Conservation (phyloP, 2,888 invertebrate species). For the Vesta saturnalis region DNA sequence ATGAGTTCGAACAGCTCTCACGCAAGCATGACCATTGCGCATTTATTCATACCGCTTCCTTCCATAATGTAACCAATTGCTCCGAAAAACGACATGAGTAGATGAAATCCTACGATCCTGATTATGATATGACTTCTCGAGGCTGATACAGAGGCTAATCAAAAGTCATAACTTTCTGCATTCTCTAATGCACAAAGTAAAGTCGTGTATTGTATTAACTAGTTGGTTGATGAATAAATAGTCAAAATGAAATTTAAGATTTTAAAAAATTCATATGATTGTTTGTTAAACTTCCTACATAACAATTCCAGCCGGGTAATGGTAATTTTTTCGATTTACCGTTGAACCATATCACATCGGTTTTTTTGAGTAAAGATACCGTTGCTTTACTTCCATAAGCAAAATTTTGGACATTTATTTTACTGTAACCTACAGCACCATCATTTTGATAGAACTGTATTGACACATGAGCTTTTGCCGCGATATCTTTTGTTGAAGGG, state of each 20-base stretch:
- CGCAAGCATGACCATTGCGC: conserved; percentile 46
- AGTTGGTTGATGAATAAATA: neutral
- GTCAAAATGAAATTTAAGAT: too few species aligned
- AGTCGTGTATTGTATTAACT: neutral
- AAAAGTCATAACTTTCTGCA: conserved; percentile 38
- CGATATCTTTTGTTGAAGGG: conserved; percentile 46
- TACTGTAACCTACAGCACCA: neutral
- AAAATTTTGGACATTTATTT: too few species aligned
- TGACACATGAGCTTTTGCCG: conserved; percentile 43
- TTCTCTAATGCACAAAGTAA: too few species aligned
- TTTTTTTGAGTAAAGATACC: neutral
- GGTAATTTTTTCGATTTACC: neutral
- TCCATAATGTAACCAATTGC: too few species aligned
- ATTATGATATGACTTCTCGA: neutral
- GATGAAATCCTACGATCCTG: neutral
- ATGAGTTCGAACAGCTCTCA: neutral
- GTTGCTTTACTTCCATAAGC: neutral
- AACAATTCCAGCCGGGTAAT: neutral
- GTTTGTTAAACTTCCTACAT: neutral
- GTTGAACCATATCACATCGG: neutral
- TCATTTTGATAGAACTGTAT: too few species aligned
- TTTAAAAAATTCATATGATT: neutral
- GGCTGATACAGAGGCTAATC: conserved; percentile 40
- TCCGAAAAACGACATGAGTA: too few species aligned
- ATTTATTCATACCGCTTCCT: neutral